Evolutionary conservation across 2,797 vertebrate genomes (phyloP).

Genomic region (Melanotaenia boesemani): DNA sequence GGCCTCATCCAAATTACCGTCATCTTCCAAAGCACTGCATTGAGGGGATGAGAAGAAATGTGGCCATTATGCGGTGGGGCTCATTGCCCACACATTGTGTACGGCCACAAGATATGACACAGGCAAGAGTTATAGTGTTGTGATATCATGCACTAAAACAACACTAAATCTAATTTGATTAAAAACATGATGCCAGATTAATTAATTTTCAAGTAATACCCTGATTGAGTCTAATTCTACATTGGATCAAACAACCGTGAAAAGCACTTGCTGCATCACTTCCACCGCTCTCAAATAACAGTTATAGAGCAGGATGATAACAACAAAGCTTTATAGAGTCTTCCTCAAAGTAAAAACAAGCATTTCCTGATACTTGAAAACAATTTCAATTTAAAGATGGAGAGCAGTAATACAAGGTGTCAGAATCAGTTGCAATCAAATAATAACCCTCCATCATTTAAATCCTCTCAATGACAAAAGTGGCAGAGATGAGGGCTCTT

Average conservation of each 20-base stretch:
- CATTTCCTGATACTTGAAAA: neutral
- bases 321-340: neutral
- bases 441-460: conserved; percentile 38
- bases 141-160: conserved; percentile 9
- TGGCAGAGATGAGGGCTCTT: conserved; percentile 39
- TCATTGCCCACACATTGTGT: conserved; percentile 31
- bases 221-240: conserved; percentile 8
- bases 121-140: conserved; percentile 14
- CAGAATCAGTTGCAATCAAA: conserved; percentile 24
- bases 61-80: conserved; percentile 53
- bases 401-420: conserved; percentile 6
- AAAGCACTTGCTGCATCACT: neutral
- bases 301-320: neutral
- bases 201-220: conserved; percentile 10
- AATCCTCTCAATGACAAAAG: conserved; percentile 45
- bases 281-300: neutral
- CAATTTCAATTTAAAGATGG: conserved; percentile 12
- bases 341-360: conserved; percentile 6
- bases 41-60: conserved; percentile 62
- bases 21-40: conserved; percentile 57
- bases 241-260: conserved; percentile 4
- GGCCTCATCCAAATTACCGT: conserved; percentile 70
- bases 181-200: neutral
- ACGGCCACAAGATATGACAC: conserved; percentile 18
- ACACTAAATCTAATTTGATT: conserved; percentile 16